Percentiles rank a stretch among this genome's conserved stretches.
These are phyloP conservation scores for Hyposoter dolosus DNA, from an alignment of 2,888 invertebrate genomes.

Conservation along the genomic window DNA sequence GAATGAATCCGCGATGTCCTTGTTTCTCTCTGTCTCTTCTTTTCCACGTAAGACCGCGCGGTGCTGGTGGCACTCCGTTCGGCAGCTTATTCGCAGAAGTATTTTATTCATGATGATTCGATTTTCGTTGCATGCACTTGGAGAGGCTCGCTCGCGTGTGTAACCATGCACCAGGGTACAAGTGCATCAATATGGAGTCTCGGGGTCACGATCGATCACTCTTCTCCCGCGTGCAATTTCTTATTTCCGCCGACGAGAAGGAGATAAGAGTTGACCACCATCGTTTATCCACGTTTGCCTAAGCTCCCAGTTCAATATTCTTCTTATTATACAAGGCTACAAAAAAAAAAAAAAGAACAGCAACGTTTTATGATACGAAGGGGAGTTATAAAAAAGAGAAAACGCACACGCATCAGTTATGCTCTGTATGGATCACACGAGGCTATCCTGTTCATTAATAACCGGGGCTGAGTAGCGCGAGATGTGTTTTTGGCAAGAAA, in stretches of 20 bases:
- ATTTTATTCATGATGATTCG: conserved; percentile 68
- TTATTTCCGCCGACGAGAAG: conserved; percentile 17
- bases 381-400: conserved; percentile 37
- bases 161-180: conserved; percentile 1
- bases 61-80: conserved; percentile 42
- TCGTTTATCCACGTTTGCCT: conserved; percentile 44
- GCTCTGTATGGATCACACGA: conserved; percentile 48
- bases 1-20: conserved; percentile 41
- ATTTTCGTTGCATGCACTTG: conserved; percentile 60
- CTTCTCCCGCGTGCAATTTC: conserved; percentile 17
- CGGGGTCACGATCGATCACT: conserved; percentile 60
- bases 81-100: conserved; percentile 60
- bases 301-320: conserved; percentile 32
- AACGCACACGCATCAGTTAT: neutral
- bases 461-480: conserved; percentile 72
- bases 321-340: conserved; percentile 27
- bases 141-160: conserved; percentile 28
- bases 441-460: conserved; percentile 79
- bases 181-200: conserved; percentile 9
- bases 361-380: conserved; percentile 51
- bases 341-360: conserved; percentile 10
- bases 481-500: conserved; percentile 80
- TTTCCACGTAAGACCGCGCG: conserved; percentile 27
- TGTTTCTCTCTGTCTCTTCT: conserved; percentile 20
- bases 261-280: conserved; percentile 13